phyloP scores from a whole-genome alignment of 2,888 invertebrate species.

The Coenonympha glycerion region DNA sequence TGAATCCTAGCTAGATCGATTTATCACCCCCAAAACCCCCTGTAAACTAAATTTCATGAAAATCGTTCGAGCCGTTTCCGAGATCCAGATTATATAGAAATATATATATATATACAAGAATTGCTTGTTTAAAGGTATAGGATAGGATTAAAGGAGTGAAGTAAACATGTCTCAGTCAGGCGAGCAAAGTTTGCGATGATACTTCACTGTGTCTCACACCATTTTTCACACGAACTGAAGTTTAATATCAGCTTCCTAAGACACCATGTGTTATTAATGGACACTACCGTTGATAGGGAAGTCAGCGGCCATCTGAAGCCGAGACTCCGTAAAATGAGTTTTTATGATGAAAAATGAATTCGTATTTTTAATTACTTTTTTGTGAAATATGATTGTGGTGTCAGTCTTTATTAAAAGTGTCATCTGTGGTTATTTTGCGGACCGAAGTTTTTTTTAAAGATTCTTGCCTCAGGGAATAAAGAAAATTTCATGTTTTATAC shows the following conservation, averaged over 20 bases:
- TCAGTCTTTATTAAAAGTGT: not conserved
- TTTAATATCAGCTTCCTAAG: constrained; percentile 21
- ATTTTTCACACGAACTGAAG: constrained; percentile 19
- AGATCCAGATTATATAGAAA: too few species aligned
- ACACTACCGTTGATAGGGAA: constrained; percentile 6
- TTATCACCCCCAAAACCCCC: too few species aligned
- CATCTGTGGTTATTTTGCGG: not conserved
- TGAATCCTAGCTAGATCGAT: too few species aligned
- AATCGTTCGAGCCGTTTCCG: too few species aligned
- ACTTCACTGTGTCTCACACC: constrained; percentile 6
- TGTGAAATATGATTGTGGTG: too few species aligned
- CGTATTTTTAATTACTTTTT: constrained; percentile 1
- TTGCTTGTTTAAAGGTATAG: too few species aligned
- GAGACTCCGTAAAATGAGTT: constrained; percentile 8
- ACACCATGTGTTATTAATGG: constrained; percentile 24
- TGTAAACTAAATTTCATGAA: too few species aligned
- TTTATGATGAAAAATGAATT: constrained; percentile 7
- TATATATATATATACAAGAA: too few species aligned
- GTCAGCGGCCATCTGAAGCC: constrained; percentile 7
- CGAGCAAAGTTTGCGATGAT: too few species aligned
- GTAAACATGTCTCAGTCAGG: constrained; percentile 6
- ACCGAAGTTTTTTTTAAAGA: not conserved
- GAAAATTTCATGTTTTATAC: too few species aligned
- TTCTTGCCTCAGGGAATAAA: not conserved
- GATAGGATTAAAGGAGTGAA: not conserved